A percentile compares a stretch with the other conserved stretches of the same genome.
Evolutionary conservation across 2,113 vertebrate species (phyloP).

Genomic region (Megalops atlanticus): DNA sequence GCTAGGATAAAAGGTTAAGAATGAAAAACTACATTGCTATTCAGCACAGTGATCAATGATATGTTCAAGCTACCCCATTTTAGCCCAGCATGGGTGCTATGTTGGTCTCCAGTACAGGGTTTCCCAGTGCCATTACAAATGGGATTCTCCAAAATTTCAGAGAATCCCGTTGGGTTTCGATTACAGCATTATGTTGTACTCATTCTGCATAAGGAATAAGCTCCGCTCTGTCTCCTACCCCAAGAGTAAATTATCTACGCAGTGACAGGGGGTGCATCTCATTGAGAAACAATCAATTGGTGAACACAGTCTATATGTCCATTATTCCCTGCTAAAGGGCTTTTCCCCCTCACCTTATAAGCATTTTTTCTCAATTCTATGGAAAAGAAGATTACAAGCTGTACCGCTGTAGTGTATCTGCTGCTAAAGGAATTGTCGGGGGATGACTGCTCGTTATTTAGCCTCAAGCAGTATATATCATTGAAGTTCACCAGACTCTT

Average conservation of each 20-base stretch:
- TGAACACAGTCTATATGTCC: slow-evolving; percentile 6
- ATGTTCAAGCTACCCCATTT: not conserved
- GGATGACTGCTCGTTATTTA: slow-evolving; percentile 20
- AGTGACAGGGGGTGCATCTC: not conserved
- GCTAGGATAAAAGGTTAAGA: not conserved
- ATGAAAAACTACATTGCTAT: not conserved
- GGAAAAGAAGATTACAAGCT: slow-evolving; percentile 3
- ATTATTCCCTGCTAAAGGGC: slow-evolving; percentile 11
- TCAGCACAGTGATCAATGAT: not conserved
- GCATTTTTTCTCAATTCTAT: slow-evolving; percentile 2
- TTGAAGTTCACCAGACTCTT: slow-evolving; percentile 11
- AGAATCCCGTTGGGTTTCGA: not conserved
- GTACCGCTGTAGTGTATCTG: not conserved
- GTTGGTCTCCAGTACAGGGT: not conserved
- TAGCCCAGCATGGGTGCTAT: not conserved
- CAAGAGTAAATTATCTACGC: slow-evolving; percentile 15
- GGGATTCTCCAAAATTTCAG: not conserved
- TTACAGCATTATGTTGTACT: not conserved
- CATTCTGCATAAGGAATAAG: not conserved
- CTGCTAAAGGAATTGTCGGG: not conserved
- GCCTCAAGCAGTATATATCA: slow-evolving; percentile 25
- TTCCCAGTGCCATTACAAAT: not conserved
- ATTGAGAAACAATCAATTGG: slow-evolving; percentile 6
- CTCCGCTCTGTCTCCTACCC: not conserved
- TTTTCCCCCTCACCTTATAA: not conserved